Base-by-base conservation (phyloP, 2,113 vertebrate genomes). In the Hippocampus zosterae region DNA sequence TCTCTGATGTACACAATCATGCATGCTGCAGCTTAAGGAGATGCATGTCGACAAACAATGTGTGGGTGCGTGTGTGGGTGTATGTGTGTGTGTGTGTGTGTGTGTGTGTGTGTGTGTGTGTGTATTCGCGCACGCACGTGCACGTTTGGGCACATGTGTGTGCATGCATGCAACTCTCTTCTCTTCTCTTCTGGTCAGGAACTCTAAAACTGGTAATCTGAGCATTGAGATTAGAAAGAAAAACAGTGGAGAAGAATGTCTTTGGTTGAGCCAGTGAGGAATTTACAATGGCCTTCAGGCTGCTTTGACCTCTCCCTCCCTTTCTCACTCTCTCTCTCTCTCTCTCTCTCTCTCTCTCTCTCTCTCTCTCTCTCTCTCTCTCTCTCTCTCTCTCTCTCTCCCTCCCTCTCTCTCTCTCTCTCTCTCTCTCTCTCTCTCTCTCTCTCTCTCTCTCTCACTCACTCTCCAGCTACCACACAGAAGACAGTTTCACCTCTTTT, bases 201-300 rank as follows among this genome's bases (percentile, higher is more conserved):
- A 84, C 85, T 90, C 79, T 88, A 88, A 37, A 37, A 87, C 87
- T 89, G 87, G 89, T 88, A 91, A 91, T 88, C 88, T 87, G 90
- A 91, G 84, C 68, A 85, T 81, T 81, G 84, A 90, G 88, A 90
- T 88, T 89, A 90, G 85, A 85, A 87, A 89, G 85, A 87, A 86
- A 86, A 88, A 89, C 85, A 90, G 76, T 70, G 64, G 79, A 73
- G 80, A 87, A 89, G 88, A 90, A 91, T 91, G 87, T 86, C 87
- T 88, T 89, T 89, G 88, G 88, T 88, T 86, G 78, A 85, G 84
- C 81, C 78, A 84, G 84, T 3, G 60, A 85, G 83, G 87, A 89
- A 90, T 87, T 87, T 90, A 86, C 83, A 88, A 88, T 82, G 86
- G 86, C 88, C 85, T 88, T 89, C 87, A 85, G 89, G 89, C 86